Conservation (phyloP, 1,140 invertebrate species). For the Armadillidium nasatum region DNA sequence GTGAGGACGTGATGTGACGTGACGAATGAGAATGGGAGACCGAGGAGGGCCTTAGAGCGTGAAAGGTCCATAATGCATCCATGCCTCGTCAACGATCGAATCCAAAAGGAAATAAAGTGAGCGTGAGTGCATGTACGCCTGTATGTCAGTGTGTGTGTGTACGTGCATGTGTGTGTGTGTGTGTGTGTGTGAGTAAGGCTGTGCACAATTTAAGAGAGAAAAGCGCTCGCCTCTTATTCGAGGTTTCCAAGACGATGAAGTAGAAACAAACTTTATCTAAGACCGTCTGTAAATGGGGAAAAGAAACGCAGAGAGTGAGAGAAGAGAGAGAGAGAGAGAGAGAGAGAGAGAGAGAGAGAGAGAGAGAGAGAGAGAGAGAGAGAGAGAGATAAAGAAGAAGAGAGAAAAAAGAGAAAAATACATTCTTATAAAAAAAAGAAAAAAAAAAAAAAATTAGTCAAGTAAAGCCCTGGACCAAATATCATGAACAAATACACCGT, state of each 20-base stretch:
- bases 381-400: not conserved
- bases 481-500: too few species aligned
- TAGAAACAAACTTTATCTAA: too few species aligned
- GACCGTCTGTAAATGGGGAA: too few species aligned
- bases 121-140: too few species aligned
- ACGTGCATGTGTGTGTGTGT: too few species aligned
- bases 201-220: too few species aligned
- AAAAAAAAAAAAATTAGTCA: not conserved
- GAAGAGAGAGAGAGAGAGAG: not conserved
- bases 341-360: not conserved
- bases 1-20: conserved; percentile 5
- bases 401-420: not conserved
- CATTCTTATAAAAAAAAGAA: not conserved
- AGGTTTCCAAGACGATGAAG: too few species aligned
- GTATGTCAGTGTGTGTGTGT: too few species aligned
- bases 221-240: too few species aligned
- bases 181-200: too few species aligned
- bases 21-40: conserved; percentile 8
- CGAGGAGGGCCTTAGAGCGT: not conserved
- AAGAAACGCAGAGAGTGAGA: not conserved
- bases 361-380: not conserved
- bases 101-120: too few species aligned
- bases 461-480: too few species aligned
- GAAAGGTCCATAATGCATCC: conserved; percentile 7
- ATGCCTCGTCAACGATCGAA: not conserved